Evolutionary conservation across 1,140 invertebrate species (phyloP).

Genomic region (Homarus americanus): DNA sequence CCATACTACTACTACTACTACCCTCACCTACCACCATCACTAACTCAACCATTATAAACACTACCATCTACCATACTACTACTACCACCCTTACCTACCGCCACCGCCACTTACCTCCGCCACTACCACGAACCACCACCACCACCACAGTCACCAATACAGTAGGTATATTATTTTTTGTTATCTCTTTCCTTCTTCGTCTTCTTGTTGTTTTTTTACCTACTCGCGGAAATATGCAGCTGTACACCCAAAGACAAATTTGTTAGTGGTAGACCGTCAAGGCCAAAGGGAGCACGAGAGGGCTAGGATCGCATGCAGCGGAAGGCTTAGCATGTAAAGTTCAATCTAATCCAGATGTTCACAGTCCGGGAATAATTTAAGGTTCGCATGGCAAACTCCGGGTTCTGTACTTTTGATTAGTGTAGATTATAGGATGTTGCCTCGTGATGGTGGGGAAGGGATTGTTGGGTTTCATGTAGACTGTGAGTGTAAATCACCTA

Average conservation of each 20-base stretch:
- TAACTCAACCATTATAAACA: too few relatives aligned
- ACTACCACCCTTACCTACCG: too few relatives aligned
- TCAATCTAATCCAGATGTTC: slow-evolving; percentile 48
- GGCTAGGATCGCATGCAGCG: slow-evolving; percentile 43
- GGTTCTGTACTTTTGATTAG: slow-evolving; percentile 54
- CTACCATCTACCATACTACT: too few relatives aligned
- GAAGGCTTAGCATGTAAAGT: slow-evolving; percentile 29
- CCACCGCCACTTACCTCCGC: too few relatives aligned
- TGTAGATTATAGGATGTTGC: slow-evolving; percentile 53
- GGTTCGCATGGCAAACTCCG: slow-evolving; percentile 36
- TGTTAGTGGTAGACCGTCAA: neutral
- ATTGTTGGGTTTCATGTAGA: slow-evolving; percentile 51
- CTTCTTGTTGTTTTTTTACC: too few relatives aligned
- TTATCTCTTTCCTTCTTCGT: too few relatives aligned
- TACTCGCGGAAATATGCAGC: too few relatives aligned
- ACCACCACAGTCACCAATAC: too few relatives aligned
- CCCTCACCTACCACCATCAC: neutral
- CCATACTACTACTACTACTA: neutral
- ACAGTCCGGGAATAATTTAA: slow-evolving; percentile 24
- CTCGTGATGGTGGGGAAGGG: slow-evolving; percentile 23
- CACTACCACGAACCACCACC: too few relatives aligned
- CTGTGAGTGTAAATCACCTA: slow-evolving; percentile 49
- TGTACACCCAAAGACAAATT: too few relatives aligned
- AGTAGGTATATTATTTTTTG: too few relatives aligned
- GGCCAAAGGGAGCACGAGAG: neutral